phyloP scores from a whole-genome alignment of 1,140 invertebrate species.

The Metopolophium dirhodum region DNA sequence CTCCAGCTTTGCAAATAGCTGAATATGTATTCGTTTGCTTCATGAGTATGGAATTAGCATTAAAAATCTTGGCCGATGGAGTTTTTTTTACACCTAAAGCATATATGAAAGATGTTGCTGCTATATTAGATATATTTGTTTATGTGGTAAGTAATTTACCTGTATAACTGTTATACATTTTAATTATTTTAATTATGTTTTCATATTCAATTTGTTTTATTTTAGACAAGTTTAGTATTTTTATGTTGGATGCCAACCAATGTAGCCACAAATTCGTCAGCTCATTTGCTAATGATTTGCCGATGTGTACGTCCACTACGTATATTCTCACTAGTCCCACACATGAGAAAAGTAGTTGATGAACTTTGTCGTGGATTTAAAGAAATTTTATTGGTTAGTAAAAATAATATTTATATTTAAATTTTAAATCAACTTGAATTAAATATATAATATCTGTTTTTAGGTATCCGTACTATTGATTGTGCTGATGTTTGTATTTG shows the following conservation, averaged over 20 bases:
- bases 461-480: slow-evolving; percentile 96
- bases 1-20: slow-evolving; percentile 85
- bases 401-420: neutral
- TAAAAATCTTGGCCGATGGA: slow-evolving; percentile 97
- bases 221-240: slow-evolving; percentile 89
- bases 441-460: slow-evolving; percentile 57
- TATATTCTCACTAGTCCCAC: slow-evolving; percentile 97
- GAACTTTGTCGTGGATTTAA: slow-evolving; percentile 99
- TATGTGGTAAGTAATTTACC: slow-evolving; percentile 77
- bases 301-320: slow-evolving; percentile 93
- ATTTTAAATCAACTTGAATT: neutral
- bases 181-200: slow-evolving; percentile 4
- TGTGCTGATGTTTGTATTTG: slow-evolving; percentile 98
- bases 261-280: slow-evolving; percentile 89
- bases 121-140: slow-evolving; percentile 96
- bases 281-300: slow-evolving; percentile 95
- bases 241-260: slow-evolving; percentile 94
- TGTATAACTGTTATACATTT: slow-evolving; percentile 54
- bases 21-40: slow-evolving; percentile 98
- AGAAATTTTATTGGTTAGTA: slow-evolving; percentile 91
- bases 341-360: slow-evolving; percentile 99
- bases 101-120: slow-evolving; percentile 96
- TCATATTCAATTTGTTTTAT: slow-evolving; percentile 59
- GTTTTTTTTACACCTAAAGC: slow-evolving; percentile 99
- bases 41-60: slow-evolving; percentile 94